Conservation (phyloP, 1,140 invertebrate species). For the Proales similis region DNA sequence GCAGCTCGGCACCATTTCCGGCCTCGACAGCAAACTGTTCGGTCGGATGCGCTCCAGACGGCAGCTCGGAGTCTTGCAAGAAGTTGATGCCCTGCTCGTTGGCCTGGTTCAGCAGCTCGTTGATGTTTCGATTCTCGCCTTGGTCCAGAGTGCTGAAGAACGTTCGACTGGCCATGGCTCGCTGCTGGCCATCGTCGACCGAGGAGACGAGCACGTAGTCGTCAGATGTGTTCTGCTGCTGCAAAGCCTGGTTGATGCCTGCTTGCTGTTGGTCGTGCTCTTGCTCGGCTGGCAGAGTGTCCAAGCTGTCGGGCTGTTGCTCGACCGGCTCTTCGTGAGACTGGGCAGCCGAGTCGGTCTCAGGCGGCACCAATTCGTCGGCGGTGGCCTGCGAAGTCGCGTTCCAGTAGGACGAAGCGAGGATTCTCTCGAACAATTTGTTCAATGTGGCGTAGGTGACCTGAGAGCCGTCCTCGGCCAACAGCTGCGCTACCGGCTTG, state of each 20-base stretch:
- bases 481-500: constrained; percentile 11
- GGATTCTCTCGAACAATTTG: constrained; percentile 28
- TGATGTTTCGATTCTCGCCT: constrained; percentile 6
- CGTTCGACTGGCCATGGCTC: too few species aligned
- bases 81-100: constrained; percentile 33
- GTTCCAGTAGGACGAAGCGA: constrained; percentile 13
- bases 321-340: background rate
- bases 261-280: background rate
- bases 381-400: background rate
- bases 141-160: too few species aligned
- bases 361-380: constrained; percentile 3
- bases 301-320: background rate
- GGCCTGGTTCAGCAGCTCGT: background rate
- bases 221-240: constrained; percentile 30
- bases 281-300: constrained; percentile 16
- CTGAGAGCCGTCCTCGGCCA: background rate
- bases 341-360: background rate
- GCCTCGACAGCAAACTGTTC: too few species aligned
- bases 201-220: constrained; percentile 31
- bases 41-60: too few species aligned
- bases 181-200: background rate
- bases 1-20: too few species aligned
- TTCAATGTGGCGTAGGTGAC: constrained; percentile 23
- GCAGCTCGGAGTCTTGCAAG: constrained; percentile 37
- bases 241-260: background rate